Percentiles rank a stretch among this genome's conserved stretches.
Evolutionary conservation across 2,797 vertebrate species (phyloP).

Genomic region (Chloroceryle inda): DNA sequence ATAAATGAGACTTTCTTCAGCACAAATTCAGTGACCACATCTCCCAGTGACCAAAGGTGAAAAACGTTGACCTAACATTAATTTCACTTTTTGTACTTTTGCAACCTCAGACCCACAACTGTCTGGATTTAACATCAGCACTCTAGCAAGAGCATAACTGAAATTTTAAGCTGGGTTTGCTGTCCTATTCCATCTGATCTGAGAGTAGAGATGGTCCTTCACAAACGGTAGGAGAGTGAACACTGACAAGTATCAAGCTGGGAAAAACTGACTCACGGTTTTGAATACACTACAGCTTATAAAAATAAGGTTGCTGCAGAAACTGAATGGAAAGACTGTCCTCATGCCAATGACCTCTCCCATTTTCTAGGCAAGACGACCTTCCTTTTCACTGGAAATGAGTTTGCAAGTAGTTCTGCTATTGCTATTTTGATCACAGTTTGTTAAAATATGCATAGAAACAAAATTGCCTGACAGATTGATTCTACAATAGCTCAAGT

Average conservation of each 20-base stretch:
- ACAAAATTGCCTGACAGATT: slow-evolving; percentile 5
- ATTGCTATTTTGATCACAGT: neutral
- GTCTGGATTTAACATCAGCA: neutral
- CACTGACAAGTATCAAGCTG: neutral
- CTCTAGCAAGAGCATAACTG: neutral
- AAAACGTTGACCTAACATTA: neutral
- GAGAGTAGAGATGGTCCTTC: neutral
- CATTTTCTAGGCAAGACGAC: neutral
- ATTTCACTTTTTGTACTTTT: neutral
- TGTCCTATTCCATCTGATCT: neutral
- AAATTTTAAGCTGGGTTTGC: neutral
- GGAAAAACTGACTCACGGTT: neutral
- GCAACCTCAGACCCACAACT: neutral
- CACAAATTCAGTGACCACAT: neutral
- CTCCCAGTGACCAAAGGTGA: neutral
- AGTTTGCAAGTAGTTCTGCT: neutral
- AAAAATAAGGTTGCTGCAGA: neutral
- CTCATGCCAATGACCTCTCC: neutral
- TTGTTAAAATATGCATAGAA: neutral
- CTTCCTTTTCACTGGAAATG: neutral
- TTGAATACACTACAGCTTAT: neutral
- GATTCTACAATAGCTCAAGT: neutral
- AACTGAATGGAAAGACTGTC: neutral
- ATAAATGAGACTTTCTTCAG: neutral
- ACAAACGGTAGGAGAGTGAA: neutral